Percentiles rank a stretch among this genome's conserved stretches.
Evolutionary conservation across 2,113 vertebrate species (phyloP).

Genomic region (Brienomyrus longianalis): DNA sequence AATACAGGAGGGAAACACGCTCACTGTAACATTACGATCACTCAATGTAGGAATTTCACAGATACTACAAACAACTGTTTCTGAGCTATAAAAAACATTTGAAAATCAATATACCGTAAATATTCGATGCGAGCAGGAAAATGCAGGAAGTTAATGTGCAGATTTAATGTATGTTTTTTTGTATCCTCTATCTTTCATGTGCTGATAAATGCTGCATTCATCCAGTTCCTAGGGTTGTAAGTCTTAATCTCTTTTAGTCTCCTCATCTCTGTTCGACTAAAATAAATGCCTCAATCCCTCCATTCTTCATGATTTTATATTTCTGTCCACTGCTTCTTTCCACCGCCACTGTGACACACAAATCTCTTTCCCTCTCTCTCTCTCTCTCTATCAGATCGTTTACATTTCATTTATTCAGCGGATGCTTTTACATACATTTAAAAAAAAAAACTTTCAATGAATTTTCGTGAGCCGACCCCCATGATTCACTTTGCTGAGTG

Average conservation of each 20-base stretch:
- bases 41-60: not conserved
- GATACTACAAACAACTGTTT: not conserved
- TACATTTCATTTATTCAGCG: not conserved
- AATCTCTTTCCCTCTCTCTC: not conserved
- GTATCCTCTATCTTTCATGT: not conserved
- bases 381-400: not conserved
- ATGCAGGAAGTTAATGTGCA: not conserved
- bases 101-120: not conserved
- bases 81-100: not conserved
- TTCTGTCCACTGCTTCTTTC: not conserved
- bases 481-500: not conserved
- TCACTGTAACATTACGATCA: not conserved
- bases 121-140: not conserved
- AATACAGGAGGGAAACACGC: not conserved
- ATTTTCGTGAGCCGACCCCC: not conserved
- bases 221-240: not conserved
- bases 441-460: not conserved
- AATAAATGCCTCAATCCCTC: not conserved
- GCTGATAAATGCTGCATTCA: not conserved
- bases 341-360: not conserved
- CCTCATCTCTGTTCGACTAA: not conserved
- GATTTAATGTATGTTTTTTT: not conserved
- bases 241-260: not conserved
- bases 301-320: not conserved
- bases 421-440: not conserved